Base-by-base conservation (phyloP, 2,888 invertebrate species). In the Folsomia manolachei region DNA sequence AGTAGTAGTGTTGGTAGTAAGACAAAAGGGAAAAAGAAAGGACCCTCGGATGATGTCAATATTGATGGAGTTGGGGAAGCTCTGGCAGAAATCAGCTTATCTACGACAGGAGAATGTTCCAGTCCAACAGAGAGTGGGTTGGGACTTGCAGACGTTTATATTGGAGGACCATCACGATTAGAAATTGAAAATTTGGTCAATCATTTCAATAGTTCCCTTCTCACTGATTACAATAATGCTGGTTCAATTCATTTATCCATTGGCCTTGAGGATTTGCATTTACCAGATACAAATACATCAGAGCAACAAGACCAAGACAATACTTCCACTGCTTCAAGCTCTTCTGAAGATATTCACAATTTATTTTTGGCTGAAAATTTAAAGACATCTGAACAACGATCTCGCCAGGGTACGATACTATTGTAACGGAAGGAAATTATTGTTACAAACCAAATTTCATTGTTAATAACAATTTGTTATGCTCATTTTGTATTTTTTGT, bases 131-230 rank as follows among this genome's bases (percentile, higher is more conserved):
- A 72, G 2, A 11, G 69, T 56, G 27, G 56, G 56, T 19, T 7
- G 56, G 7, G 2, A 23, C 24, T 14, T 66, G 4, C n/a, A 19
- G 7, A 51, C 51, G 14, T 23, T 66, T 19, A 25, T 66, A 7
- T 14, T 14, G 4, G 77, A 1, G 70, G 72, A 1, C 78, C 78
- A 9, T 64, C 75, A 18, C 73, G 73, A 14, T 76, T 75, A 25
- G 79, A 78, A 63, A 79, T 79, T 25, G 79, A 79, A 26, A 73
- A 78, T 21, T 52, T 79, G 52, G 79, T 78, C 1, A 71, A 74
- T 39, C 78, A 79, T 53, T 72, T 79, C 11, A 76, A 76, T 60
- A 74, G 75, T 1, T 77, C 76, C 0, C 60, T 78, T 0, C 71
- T 79, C 19, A 79, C 79, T 18, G 71, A 74, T 60, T 70, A 25